phyloP scores from a whole-genome alignment of 2,797 vertebrate species.

The Leuciscus waleckii region DNA sequence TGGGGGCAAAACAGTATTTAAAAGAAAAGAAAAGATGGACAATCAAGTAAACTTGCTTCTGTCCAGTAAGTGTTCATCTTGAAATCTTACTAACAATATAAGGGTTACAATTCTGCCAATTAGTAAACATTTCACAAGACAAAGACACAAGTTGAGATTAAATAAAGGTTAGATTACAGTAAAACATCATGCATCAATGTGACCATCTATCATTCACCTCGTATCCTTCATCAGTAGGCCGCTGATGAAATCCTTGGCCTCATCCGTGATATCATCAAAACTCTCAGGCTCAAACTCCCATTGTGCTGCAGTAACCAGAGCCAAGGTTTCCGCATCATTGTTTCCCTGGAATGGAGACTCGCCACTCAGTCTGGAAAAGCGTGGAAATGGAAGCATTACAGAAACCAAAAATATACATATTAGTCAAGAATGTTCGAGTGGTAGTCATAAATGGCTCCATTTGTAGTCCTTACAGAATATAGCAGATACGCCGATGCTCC shows the following conservation, averaged over 20 bases:
- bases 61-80: not conserved
- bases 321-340: conserved; percentile 81
- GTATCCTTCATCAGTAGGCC: conserved; percentile 81
- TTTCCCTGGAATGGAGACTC: conserved; percentile 89
- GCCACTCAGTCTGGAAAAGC: conserved; percentile 81
- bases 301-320: conserved; percentile 78
- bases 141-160: not conserved
- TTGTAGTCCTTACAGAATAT: conserved; percentile 81
- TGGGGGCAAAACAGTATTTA: not conserved
- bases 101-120: not conserved
- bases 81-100: not conserved
- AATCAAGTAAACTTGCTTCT: not conserved
- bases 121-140: no score
- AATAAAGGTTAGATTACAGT: not conserved
- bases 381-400: not conserved
- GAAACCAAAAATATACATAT: not conserved
- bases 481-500: conserved; percentile 92
- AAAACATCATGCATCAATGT: not conserved
- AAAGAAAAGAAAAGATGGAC: no score
- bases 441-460: conserved; percentile 21
- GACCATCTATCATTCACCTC: conserved; percentile 66
- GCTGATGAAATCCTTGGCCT: conserved; percentile 87
- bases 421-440: conserved; percentile 41
- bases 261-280: conserved; percentile 83
- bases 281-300: conserved; percentile 84